Evolutionary conservation across 2,888 invertebrate species (phyloP).

Genomic region (Toxonevra muliebris): DNA sequence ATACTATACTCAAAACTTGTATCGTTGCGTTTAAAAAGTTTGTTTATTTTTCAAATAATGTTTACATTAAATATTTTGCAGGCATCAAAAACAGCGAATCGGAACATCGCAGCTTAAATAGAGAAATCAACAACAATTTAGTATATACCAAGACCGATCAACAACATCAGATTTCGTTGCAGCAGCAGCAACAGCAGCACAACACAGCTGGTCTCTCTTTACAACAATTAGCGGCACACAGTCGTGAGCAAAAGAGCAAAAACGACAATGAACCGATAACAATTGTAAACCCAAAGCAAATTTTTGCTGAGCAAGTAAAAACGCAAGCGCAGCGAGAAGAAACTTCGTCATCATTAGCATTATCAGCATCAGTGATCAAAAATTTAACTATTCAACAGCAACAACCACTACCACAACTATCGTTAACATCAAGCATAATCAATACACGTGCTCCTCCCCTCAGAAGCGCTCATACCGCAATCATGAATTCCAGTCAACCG

Average conservation of each 20-base stretch:
- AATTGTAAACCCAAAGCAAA: slow-evolving; percentile 66
- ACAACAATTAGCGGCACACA: background rate
- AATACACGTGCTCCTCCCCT: slow-evolving; percentile 23
- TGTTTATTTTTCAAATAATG: background rate
- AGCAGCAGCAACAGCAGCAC: background rate
- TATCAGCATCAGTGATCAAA: slow-evolving; percentile 40
- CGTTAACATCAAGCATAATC: slow-evolving; percentile 19
- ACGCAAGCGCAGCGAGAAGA: background rate
- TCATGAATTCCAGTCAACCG: slow-evolving; percentile 62
- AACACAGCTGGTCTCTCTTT: background rate
- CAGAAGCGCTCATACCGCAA: slow-evolving; percentile 16
- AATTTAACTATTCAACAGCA: slow-evolving; percentile 38
- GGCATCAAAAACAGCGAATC: background rate
- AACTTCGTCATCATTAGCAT: slow-evolving; percentile 34
- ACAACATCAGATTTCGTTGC: too few relatives aligned
- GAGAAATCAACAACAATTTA: slow-evolving; percentile 40
- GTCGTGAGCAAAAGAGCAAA: slow-evolving; percentile 58
- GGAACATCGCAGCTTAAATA: too few relatives aligned
- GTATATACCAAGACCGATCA: too few relatives aligned
- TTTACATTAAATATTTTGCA: slow-evolving; percentile 1
- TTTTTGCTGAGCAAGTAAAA: slow-evolving; percentile 23
- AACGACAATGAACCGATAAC: slow-evolving; percentile 68
- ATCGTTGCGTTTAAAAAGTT: background rate
- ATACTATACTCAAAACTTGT: too few relatives aligned
- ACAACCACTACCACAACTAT: slow-evolving; percentile 30